Conservation (phyloP, 2,797 vertebrate genomes). For the Myotis vivesi region DNA sequence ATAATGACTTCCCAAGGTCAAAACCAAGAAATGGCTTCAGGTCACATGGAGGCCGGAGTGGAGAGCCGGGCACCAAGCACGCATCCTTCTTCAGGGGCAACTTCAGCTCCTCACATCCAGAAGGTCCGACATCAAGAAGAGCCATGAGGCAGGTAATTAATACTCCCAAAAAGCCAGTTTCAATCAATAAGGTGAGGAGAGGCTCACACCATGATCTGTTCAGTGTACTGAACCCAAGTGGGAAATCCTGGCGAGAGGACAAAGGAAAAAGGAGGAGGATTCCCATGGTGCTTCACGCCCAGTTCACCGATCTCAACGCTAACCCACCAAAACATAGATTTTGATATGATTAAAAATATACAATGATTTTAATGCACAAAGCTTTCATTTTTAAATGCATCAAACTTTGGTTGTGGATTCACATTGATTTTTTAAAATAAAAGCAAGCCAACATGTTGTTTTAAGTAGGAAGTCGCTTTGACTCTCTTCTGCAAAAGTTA, state of each 20-base stretch:
- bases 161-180: no score
- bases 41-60: neutral
- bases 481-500: neutral
- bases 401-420: neutral
- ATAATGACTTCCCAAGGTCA: neutral
- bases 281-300: neutral
- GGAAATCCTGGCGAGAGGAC: neutral
- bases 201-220: neutral
- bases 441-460: neutral
- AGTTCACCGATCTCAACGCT: neutral
- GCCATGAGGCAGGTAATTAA: neutral
- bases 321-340: neutral
- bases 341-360: neutral
- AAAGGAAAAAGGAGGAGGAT: neutral
- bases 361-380: neutral
- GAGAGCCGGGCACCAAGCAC: fast-evolving
- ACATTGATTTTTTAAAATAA: neutral
- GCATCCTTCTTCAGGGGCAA: no score
- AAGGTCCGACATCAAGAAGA: neutral
- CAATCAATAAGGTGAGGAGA: neutral
- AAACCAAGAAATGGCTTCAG: no score
- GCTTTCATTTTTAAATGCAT: neutral
- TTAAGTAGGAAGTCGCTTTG: neutral
- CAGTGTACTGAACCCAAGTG: neutral
- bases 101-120: no score